Evolutionary conservation across 2,113 vertebrate genomes (phyloP).

Genomic region (Lepus americanus): DNA sequence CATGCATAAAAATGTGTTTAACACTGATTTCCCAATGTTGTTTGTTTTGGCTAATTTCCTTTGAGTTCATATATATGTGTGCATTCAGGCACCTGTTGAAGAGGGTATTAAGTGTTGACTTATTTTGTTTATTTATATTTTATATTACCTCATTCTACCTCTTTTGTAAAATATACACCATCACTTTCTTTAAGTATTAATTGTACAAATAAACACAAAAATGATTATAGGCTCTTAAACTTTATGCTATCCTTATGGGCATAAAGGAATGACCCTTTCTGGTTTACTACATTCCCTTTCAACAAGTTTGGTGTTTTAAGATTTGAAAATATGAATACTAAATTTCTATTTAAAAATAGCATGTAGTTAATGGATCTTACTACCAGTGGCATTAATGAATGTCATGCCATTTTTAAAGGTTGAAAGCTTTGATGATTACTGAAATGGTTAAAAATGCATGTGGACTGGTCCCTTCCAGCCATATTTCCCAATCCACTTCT

Average conservation of each 20-base stretch:
- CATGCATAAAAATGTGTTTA: constrained; percentile 85
- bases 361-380: background rate
- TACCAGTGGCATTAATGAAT: background rate
- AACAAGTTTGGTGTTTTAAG: constrained; percentile 23
- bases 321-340: constrained; percentile 38
- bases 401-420: background rate
- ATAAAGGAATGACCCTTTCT: constrained; percentile 8
- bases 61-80: constrained; percentile 72
- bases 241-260: background rate
- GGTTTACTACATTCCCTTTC: constrained; percentile 22
- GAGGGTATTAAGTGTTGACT: constrained; percentile 73
- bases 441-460: constrained; percentile 62
- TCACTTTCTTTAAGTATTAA: background rate
- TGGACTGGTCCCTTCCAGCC: background rate
- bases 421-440: constrained; percentile 28
- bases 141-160: constrained; percentile 63
- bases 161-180: constrained; percentile 55
- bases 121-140: constrained; percentile 70
- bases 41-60: constrained; percentile 88
- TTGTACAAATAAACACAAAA: constrained; percentile 47
- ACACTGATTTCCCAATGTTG: constrained; percentile 84
- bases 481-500: background rate
- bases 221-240: background rate
- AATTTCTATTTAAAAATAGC: background rate
- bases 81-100: constrained; percentile 86